Conservation (phyloP, 2,113 vertebrate species). For the Scalopus aquaticus region DNA sequence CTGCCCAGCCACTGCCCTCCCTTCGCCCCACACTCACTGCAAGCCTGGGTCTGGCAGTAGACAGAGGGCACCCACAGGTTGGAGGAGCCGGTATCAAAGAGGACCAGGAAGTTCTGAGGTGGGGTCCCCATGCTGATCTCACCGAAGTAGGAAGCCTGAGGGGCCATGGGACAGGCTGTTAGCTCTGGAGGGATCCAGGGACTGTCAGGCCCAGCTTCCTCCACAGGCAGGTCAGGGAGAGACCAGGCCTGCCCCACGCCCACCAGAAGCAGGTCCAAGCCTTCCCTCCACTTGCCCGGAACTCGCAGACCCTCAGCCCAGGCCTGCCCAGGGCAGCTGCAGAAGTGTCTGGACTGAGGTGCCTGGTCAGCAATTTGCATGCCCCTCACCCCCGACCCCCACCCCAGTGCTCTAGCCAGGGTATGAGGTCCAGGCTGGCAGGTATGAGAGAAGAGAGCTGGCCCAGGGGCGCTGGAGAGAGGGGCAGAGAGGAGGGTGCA, state of each 20-base stretch:
- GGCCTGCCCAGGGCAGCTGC: not conserved
- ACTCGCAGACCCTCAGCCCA: not conserved
- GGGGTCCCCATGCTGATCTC: constrained; percentile 86
- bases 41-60: constrained; percentile 85
- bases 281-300: not conserved
- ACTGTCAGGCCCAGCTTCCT: too few species aligned
- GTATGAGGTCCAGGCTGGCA: not conserved
- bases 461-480: not conserved
- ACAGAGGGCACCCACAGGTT: constrained; percentile 88
- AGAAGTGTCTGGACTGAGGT: not conserved
- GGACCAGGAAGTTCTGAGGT: constrained; percentile 86
- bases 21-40: constrained; percentile 78
- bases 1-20: not conserved
- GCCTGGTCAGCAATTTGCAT: not conserved
- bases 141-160: constrained; percentile 85
- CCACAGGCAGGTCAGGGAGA: not conserved
- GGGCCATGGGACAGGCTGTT: not conserved
- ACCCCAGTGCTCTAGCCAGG: not conserved
- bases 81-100: constrained; percentile 88
- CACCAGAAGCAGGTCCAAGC: not conserved
- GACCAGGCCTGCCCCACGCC: not conserved
- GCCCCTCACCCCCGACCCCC: too few species aligned
- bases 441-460: not conserved
- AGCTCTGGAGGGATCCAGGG: not conserved
- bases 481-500: not conserved